Base-by-base conservation (phyloP, 2,113 vertebrate species). In the Galeopterus variegatus region DNA sequence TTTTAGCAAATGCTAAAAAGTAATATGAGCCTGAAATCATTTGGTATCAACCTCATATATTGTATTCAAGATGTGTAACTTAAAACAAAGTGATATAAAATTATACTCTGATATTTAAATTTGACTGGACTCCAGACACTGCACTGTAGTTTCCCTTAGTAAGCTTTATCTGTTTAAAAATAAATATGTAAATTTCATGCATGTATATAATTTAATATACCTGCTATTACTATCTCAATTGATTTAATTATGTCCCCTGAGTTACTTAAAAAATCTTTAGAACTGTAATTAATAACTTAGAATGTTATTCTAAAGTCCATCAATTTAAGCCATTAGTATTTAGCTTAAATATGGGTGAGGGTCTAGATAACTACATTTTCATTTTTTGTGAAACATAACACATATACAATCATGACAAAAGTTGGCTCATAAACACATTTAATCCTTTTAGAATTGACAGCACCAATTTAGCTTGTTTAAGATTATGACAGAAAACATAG, bases 211-310 rank as follows among this genome's bases (percentile, higher is more conserved):
- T 97, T 97, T 98, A 48, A 98, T 89, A 95, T 92, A 93, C 90
- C 88, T 97, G 64, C 73, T 97, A 94, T 98, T 98, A 97, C 88
- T 97, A 96, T 91, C 82, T 93, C 91, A 89, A 56, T 13, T 64
- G 90, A 96, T 97, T 97, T 86, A 50, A 97, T 79, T 96, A 86
- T 75, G 33, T 73, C 31, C 45, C 88, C 79, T 67, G 24, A 33
- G 12, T 69, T 98, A 98, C 97, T 98, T 93, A 96, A 98, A 97
- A 96, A 93, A 65, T 95, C n/a, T 54, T 98, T 97, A 97, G 77
- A 98, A 98, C 96, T 97, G 41, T 82, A 95, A 77, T 94, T 86
- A 90, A 92, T 24, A 96, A 95, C 62, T 95, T 97, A 90, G 69
- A 93, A 80, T 95, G 36, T 83, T 70, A 92, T 54, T n/a, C 28